Evolutionary conservation across 2,797 vertebrate species (phyloP), one percentile per base, ranked within the genome.

Genomic region (Sylvilagus floridanus): DNA sequence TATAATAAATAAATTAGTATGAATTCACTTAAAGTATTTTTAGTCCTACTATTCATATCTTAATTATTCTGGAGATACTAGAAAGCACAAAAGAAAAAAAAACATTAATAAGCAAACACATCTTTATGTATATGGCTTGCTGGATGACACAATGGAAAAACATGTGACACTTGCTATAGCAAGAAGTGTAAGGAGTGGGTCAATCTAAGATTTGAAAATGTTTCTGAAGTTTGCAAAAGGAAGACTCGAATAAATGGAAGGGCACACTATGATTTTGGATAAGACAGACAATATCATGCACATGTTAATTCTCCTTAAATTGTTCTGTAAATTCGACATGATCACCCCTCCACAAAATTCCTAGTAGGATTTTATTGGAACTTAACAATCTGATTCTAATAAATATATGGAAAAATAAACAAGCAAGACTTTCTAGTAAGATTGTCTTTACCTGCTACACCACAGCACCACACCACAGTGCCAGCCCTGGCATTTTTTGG

Each of bases 191-290:
- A 89, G 37, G 42, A 47, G 42, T 47, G n/a, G 7, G 30, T 90
- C 83, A 21, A 22, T 26, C 77, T 35, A 87, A 81, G 66, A 91
- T n/a, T 66, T 66, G 52, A 78, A 93, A 90, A 90, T 72, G 66
- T 30, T 93, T 83, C 42, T 62, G 30, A 68, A 84, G 54, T 35
- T 57, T 66, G 32, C 11, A 26, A 32, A 79, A 89, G 85, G 28
- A 77, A 65, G 72, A 88, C 4, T 14, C 14, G 35, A 78, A 30
- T 68, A 35, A 47, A 6, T 57, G 50, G 17, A 32, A 92, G 75
- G 50, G 6, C n/a, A 32, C n/a, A 68, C 10, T 26, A 24, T 79
- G 16, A 62, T 37, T 92, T 68, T 32, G 1, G 3, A 54, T 9
- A 66, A 84, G 30, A 12, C 83, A 85, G 47, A 14, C 37, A 82